Evolutionary conservation across 2,888 invertebrate species (phyloP), one percentile per base, ranked within the genome.

Genomic region (Tholera decimalis): DNA sequence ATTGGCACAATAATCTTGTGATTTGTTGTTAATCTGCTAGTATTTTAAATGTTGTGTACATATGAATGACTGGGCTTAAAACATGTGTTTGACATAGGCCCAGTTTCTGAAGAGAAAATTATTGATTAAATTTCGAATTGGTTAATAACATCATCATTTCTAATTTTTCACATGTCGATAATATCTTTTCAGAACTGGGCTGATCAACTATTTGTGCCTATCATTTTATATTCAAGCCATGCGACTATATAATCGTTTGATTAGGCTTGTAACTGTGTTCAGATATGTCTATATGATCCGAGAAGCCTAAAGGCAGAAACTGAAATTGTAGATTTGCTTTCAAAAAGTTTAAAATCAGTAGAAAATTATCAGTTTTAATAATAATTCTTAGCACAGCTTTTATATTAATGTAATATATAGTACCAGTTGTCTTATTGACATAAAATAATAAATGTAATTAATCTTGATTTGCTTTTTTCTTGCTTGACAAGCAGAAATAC

Each of bases 171-270:
- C n/a, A n/a, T n/a, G n/a, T 26, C n/a, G 5, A 28, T 28, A 47
- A 39, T 24, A 11, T 46, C 26, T n/a, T 11, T 11, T 5, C 18
- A 28, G 15, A n/a, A 44, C 24, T 4, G 6, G 28, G 47, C n/a
- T n/a, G 6, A 6, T 15, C 5, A 28, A 47, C 33, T 37, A 30
- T 69, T 60, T 46, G 77, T 71, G 71, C 77, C 71, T 71, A 54
- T 26, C 41, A 39, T 55, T 58, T 63, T 73, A 35, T 51, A 53
- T 11, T 35, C 37, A 35, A 47, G 69, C 30, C 51, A 60, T 18
- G 39, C 26, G 15, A 60, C 24, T 8, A 39, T 57, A 11, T 41
- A 55, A 54, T 24, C 15, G 39, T 77, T 39, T 43, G 0, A 9
- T 15, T 46, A 44, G n/a, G 39, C 39, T 67, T 46, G 22, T n/a